Conservation (phyloP, 2,888 invertebrate genomes). For the Eustalomyia histrio region DNA sequence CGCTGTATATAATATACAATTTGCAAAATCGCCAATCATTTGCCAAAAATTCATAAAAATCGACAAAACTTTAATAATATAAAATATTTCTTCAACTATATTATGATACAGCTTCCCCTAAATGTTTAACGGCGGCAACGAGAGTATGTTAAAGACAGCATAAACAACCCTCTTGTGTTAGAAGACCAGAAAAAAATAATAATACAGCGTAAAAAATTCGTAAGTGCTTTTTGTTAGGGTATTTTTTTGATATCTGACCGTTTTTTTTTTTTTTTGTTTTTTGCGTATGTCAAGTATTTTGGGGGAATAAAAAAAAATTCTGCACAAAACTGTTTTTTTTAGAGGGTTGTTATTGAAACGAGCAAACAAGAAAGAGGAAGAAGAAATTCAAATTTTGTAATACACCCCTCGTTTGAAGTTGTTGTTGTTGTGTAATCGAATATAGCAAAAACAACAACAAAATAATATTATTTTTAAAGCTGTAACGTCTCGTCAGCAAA, state of each 20-base stretch:
- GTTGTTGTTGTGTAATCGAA: slow-evolving; percentile 8
- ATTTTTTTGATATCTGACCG: slow-evolving; percentile 37
- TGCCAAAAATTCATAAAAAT: slow-evolving; percentile 37
- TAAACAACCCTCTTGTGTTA: slow-evolving; percentile 55
- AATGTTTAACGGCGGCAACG: slow-evolving; percentile 18
- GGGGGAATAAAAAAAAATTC: slow-evolving; percentile 45
- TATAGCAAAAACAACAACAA: slow-evolving; percentile 19
- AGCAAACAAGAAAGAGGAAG: slow-evolving; percentile 24
- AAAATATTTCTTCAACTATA: background rate
- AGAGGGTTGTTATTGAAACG: slow-evolving; percentile 44
- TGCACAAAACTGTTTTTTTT: slow-evolving; percentile 43
- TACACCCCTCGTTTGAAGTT: slow-evolving; percentile 42
- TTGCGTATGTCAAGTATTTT: slow-evolving; percentile 55
- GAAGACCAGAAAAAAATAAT: slow-evolving; percentile 24
- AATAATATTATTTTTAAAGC: slow-evolving; percentile 17
- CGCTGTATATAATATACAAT: slow-evolving; percentile 6
- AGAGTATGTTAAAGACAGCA: slow-evolving; percentile 9
- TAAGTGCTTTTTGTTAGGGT: slow-evolving; percentile 30
- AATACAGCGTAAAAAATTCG: slow-evolving; percentile 12
- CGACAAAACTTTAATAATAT: slow-evolving; percentile 21
- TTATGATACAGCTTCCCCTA: slow-evolving; percentile 51
- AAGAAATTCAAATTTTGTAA: slow-evolving; percentile 6
- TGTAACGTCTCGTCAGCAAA: slow-evolving; percentile 62
- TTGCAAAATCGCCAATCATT: slow-evolving; percentile 63
- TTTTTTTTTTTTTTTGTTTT: slow-evolving; percentile 20